phyloP scores from a whole-genome alignment of 2,888 invertebrate species.

The Drosophila engyochracea region DNA sequence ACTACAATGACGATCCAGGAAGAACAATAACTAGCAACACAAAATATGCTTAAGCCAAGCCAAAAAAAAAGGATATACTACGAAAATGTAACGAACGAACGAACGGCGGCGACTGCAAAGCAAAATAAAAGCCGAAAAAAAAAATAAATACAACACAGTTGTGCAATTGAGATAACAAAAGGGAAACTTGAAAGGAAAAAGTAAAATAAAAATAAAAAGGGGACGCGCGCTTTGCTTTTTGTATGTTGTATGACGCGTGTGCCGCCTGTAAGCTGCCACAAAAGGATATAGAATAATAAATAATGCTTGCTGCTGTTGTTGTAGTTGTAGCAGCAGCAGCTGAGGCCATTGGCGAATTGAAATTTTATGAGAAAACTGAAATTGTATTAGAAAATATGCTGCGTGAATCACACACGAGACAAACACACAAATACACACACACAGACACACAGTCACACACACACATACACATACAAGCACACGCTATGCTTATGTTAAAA shows the following conservation, averaged over 20 bases:
- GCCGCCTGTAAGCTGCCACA: constrained; percentile 62
- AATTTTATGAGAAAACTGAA: constrained; percentile 75
- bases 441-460: neutral
- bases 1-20: constrained; percentile 36
- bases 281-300: constrained; percentile 74
- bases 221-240: constrained; percentile 81
- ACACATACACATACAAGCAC: constrained; percentile 1
- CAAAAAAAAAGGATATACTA: constrained; percentile 28
- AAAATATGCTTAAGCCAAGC: constrained; percentile 4
- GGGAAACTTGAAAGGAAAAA: constrained; percentile 60
- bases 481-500: constrained; percentile 33
- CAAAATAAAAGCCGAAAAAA: constrained; percentile 53
- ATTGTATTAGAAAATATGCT: constrained; percentile 78
- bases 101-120: constrained; percentile 44
- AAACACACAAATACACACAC: constrained; percentile 16
- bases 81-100: constrained; percentile 45
- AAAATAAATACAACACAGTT: constrained; percentile 66
- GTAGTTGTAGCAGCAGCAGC: constrained; percentile 57
- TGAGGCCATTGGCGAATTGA: constrained; percentile 75
- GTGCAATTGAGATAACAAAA: constrained; percentile 80
- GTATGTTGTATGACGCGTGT: constrained; percentile 58
- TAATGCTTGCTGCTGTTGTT: constrained; percentile 62
- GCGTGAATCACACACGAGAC: constrained; percentile 71
- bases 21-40: constrained; percentile 35
- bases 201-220: constrained; percentile 51